Base-by-base conservation (phyloP, 2,888 invertebrate genomes). In the Spilosoma lubricipeda region DNA sequence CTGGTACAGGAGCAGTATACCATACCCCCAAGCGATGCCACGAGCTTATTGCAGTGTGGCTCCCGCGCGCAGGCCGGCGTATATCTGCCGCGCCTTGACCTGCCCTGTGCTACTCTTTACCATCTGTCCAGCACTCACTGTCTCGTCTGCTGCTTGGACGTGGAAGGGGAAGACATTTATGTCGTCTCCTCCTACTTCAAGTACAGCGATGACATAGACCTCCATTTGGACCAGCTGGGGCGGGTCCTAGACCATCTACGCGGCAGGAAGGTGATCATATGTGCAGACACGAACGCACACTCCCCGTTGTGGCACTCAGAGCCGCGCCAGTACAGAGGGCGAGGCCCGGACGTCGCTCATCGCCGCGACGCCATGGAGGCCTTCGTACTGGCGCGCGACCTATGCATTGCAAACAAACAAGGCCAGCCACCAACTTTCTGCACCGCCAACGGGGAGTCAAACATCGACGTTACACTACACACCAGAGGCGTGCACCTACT, bases 1-100 rank as follows among this genome's bases (percentile, higher is more conserved):
- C 80, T 87, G 0, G 77, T 86, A 0, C 85, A 86, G 69, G 87
- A 87, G 65, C 86, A 85, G 39, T 85, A 85, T n/a, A 20, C 67
- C 23, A 63, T 3, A 45, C 66, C 72, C n/a, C n/a, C n/a, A n/a
- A n/a, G n/a, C n/a, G n/a, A n/a, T n/a, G n/a, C n/a, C n/a, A n/a
- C n/a, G n/a, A n/a, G n/a, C n/a, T n/a, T n/a, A n/a, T n/a, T n/a
- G n/a, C n/a, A n/a, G n/a, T n/a, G n/a, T n/a, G n/a, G n/a, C n/a
- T n/a, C n/a, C n/a, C n/a, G n/a, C n/a, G n/a, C n/a, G n/a, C n/a
- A n/a, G n/a, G n/a, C n/a, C n/a, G n/a, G n/a, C n/a, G n/a, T n/a
- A n/a, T n/a, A n/a, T n/a, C n/a, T n/a, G n/a, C n/a, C n/a, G n/a
- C n/a, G n/a, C 1, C 11, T 8, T 5, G 8, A 8, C 1, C 8